Conservation (phyloP, 2,888 invertebrate genomes). For the Brachycybe producta region DNA sequence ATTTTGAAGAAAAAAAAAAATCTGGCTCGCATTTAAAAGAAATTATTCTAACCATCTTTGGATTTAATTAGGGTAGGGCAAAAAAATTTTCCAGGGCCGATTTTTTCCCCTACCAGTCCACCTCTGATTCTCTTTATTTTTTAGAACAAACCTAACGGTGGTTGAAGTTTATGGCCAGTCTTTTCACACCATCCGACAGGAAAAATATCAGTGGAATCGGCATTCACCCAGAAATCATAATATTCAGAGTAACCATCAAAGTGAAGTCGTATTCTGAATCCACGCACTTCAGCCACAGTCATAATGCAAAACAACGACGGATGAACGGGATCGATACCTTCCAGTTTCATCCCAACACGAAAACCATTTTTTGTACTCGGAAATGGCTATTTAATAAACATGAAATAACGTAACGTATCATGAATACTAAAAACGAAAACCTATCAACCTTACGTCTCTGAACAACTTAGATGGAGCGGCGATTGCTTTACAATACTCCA, state of each 20-base stretch:
- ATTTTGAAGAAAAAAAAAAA: no score
- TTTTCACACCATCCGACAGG: constrained; percentile 88
- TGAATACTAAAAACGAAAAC: background rate
- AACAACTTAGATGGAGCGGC: constrained; percentile 58
- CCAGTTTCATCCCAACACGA: constrained; percentile 69
- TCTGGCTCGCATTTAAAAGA: no score
- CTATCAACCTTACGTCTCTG: constrained; percentile 28
- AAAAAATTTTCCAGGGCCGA: no score
- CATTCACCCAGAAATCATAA: constrained; percentile 88
- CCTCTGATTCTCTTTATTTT: no score
- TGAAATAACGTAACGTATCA: constrained; percentile 11
- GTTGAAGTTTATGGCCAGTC: constrained; percentile 60
- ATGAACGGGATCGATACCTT: constrained; percentile 86
- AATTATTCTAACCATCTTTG: no score
- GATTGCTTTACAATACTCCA: constrained; percentile 56
- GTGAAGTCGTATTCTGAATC: constrained; percentile 70
- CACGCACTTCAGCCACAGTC: constrained; percentile 65
- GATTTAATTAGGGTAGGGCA: no score
- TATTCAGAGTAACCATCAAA: constrained; percentile 82
- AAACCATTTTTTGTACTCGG: constrained; percentile 58
- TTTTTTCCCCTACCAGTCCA: no score
- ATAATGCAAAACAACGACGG: constrained; percentile 79
- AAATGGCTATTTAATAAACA: constrained; percentile 36
- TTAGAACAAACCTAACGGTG: constrained; percentile 49
- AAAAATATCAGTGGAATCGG: constrained; percentile 81